Evolutionary conservation across 2,113 vertebrate species (phyloP), one percentile per base, ranked within the genome.

Genomic region (Pelusios castaneus): DNA sequence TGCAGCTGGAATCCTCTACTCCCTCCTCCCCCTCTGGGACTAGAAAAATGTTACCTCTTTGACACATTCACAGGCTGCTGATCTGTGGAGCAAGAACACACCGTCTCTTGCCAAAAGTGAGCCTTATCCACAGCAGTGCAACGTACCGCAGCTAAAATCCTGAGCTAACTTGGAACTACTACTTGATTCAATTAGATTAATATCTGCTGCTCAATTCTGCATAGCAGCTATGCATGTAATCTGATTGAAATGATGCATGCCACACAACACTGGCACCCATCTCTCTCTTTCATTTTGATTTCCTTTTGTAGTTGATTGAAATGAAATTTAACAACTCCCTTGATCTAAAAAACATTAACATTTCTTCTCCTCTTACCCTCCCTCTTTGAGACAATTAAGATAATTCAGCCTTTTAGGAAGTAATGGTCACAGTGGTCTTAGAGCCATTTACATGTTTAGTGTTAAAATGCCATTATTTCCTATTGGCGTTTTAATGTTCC

Each of bases 401-500:
- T 97, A 96, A 97, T 97, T 89, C 31, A 84, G 94, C 80, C 92
- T 58, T 98, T 97, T 89, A 95, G 94, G 85, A 90, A 95, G 88
- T 93, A 96, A 93, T 93, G 95, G 85, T 34, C 92, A 93, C 76
- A 87, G 52, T 58, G 22, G 70, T 95, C 70, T 91, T 91, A 85
- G 75, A 96, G 91, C 45, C 17, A 80, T 91, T 97, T 95, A 63
- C 76, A 89, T 81, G 80, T 95, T 97, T 77, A 92, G 13, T 47
- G n/a, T 88, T 95, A 92, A 96, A 97, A 89, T 86, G 51, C 54
- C 91, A 84, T 84, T 92, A 84, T 85, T 94, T 84, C 85, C 91
- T 97, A 87, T 94, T 97, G 89, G 93, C 97, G 93, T 97, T 97
- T 97, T 95, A 90, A 96, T 93, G 75, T 88, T 52, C 41, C 93